Evolutionary conservation across 2,113 vertebrate genomes (phyloP), one percentile per base, ranked within the genome.

Genomic region (Ceuthmochares aereus): DNA sequence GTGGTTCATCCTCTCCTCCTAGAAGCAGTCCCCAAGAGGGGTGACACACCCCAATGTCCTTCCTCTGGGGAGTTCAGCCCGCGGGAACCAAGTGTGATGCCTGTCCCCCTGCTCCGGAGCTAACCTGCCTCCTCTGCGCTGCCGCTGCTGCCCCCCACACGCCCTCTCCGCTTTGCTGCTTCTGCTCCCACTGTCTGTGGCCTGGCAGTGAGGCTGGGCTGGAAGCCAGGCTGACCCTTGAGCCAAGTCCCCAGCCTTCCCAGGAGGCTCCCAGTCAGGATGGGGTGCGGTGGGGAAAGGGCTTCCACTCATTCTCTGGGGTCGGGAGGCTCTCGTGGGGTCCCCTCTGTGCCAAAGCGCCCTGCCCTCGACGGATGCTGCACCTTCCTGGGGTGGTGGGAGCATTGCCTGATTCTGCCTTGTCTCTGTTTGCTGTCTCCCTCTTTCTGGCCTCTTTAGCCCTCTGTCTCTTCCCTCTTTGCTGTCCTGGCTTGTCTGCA

Each of bases 401-500:
- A 90, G 47, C 26, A 1, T 55, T 96, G 95, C 93, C 69, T 81
- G 87, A 73, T 55, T 90, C 62, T 76, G 75, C 72, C 68, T 88
- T 32, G 3, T 97, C 76, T 94, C 79, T 87, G 68, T 90, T 63
- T 95, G 87, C 91, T 78, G 51, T 90, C 37, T 78, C 58, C 68
- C 68, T 51, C 37, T 32, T 60, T 37, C 60, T 67, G 55, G 49
- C 69, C 18, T 52, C 79, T 74, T 18, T 77, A 59, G 72, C 55
- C 37, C 62, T 89, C 72, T 64, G 60, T 47, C 51, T 86, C 34
- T 34, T 45, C 37, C 63, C 37, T 30, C 68, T 90, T 97, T 97
- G 97, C 96, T 97, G 90, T 97, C 96, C 95, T 97, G 97, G 96
- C 97, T 97, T 97, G 64, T 76, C 81, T 73, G 68, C 76, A 67